Conservation (phyloP, 2,797 vertebrate species). For the Pristis pectinata region DNA sequence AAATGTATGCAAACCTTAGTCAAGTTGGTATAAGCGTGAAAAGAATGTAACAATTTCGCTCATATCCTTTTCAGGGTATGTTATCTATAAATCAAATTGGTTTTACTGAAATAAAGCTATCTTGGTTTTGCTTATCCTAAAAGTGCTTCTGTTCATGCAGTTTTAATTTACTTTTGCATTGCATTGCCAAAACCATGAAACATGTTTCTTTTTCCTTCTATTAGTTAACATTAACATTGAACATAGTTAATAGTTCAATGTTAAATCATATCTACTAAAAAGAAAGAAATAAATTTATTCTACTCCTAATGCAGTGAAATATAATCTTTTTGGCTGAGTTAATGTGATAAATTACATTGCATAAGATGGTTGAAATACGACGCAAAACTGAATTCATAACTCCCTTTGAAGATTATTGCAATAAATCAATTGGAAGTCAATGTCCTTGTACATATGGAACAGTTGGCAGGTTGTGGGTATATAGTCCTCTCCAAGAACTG, state of each 20-base stretch:
- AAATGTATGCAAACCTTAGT: background rate
- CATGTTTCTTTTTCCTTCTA: background rate
- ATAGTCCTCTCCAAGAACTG: background rate
- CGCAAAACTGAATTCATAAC: background rate
- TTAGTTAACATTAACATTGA: too few relatives aligned
- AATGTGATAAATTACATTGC: conserved; percentile 2
- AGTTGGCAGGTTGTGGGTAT: background rate
- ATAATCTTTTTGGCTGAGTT: background rate
- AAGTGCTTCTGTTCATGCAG: background rate
- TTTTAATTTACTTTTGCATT: conserved; percentile 2
- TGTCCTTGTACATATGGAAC: background rate
- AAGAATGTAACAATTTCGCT: background rate
- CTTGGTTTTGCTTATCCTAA: background rate
- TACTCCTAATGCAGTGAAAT: background rate
- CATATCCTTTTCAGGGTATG: background rate
- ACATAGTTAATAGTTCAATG: too few relatives aligned
- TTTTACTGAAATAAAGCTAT: background rate
- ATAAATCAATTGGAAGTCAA: background rate
- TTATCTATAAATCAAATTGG: background rate
- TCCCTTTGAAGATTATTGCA: background rate
- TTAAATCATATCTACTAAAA: background rate
- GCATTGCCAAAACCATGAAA: background rate
- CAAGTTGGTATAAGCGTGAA: background rate
- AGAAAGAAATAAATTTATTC: background rate
- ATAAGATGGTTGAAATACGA: background rate